phyloP scores from a whole-genome alignment of 2,113 vertebrate genomes.

The Rhinolophus sinicus region DNA sequence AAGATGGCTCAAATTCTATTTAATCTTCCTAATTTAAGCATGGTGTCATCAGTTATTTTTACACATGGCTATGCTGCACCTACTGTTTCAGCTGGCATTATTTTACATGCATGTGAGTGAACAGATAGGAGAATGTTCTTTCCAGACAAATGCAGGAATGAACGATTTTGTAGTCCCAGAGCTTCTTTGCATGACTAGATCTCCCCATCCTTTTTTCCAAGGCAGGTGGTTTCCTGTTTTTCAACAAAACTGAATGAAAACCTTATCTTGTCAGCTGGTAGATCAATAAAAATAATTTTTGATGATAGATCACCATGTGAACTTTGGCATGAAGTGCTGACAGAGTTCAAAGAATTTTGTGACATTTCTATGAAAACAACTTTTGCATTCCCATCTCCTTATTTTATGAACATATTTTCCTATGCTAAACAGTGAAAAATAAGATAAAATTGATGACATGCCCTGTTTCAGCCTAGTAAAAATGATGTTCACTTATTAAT shows the following conservation, averaged over 20 bases:
- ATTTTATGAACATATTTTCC: conserved; percentile 36
- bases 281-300: conserved; percentile 69
- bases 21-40: not conserved
- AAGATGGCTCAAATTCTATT: not conserved
- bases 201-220: not conserved
- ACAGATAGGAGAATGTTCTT: not conserved
- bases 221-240: conserved; percentile 52
- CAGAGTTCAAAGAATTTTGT: conserved; percentile 50
- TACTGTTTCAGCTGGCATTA: not conserved
- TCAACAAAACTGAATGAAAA: conserved; percentile 64
- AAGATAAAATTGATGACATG: not conserved
- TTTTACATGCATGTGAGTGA: not conserved
- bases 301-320: conserved; percentile 61
- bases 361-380: conserved; percentile 45
- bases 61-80: not conserved
- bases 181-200: conserved; percentile 40
- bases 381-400: not conserved
- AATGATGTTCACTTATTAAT: not conserved
- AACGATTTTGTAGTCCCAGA: not conserved
- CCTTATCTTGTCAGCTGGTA: conserved; percentile 63
- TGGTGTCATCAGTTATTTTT: not conserved
- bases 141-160: not conserved
- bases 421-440: conserved; percentile 10
- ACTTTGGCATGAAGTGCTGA: conserved; percentile 51
- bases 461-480: not conserved